Conservation (phyloP, 2,888 invertebrate species). For the Epinotia ramella region DNA sequence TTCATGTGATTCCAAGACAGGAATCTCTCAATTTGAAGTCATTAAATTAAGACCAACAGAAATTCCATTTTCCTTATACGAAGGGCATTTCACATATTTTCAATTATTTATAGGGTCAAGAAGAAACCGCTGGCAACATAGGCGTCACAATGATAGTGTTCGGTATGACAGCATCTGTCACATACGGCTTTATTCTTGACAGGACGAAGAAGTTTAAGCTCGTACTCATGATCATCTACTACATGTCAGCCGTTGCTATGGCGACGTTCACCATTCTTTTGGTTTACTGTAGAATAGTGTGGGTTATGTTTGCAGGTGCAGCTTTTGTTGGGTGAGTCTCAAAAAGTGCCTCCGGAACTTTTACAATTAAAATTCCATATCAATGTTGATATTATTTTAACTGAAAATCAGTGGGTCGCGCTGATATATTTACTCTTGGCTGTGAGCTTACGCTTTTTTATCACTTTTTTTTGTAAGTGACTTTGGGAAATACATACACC, state of each 20-base stretch:
- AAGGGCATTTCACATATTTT: too few relatives aligned
- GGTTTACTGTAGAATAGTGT: conserved; percentile 45
- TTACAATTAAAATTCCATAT: not conserved
- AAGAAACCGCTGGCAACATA: conserved; percentile 85
- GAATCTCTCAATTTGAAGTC: too few relatives aligned
- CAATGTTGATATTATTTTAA: not conserved
- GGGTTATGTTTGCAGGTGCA: conserved; percentile 84
- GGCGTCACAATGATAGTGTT: conserved; percentile 86
- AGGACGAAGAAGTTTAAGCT: conserved; percentile 88
- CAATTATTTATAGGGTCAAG: conserved; percentile 69
- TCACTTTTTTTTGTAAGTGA: too few relatives aligned
- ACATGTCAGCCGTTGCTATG: conserved; percentile 86
- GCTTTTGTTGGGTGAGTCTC: conserved; percentile 82
- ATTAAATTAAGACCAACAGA: too few relatives aligned
- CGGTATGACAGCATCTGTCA: conserved; percentile 87
- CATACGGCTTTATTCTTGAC: conserved; percentile 87
- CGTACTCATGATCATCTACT: conserved; percentile 82
- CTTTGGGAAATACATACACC: too few relatives aligned
- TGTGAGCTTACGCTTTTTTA: too few relatives aligned
- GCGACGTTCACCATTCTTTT: conserved; percentile 85
- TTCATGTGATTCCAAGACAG: too few relatives aligned
- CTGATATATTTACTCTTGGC: too few relatives aligned
- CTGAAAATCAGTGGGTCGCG: not conserved
- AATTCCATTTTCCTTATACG: too few relatives aligned
- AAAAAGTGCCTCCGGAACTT: not conserved